These are phyloP conservation scores for Gobius niger DNA, from an alignment of 2,113 vertebrate genomes.

Conservation along the genomic window DNA sequence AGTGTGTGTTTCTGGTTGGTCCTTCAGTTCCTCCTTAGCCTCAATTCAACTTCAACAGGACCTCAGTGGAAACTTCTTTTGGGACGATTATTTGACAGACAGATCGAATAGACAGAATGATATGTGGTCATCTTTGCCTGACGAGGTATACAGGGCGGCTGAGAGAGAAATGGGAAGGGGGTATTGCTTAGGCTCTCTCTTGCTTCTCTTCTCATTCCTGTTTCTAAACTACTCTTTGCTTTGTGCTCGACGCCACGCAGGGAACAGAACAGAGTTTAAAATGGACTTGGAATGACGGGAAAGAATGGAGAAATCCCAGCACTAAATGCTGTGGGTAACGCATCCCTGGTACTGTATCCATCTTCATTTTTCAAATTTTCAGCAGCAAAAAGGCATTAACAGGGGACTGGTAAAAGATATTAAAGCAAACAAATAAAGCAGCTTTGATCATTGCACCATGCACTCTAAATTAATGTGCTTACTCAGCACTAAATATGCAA, in stretches of 20 bases:
- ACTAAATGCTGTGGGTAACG: conserved; percentile 38
- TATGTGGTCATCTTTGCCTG: conserved; percentile 71
- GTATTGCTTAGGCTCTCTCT: conserved; percentile 76
- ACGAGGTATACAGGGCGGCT: conserved; percentile 68
- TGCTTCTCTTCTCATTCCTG: conserved; percentile 43
- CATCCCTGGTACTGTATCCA: conserved; percentile 51
- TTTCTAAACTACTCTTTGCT: conserved; percentile 22
- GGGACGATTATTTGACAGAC: conserved; percentile 47
- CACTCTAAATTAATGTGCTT: conserved; percentile 61
- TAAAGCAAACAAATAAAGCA: conserved; percentile 68
- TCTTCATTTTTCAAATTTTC: conserved; percentile 43
- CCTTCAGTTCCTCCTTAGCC: conserved; percentile 32
- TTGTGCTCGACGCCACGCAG: conserved; percentile 40
- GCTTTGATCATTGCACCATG: conserved; percentile 68
- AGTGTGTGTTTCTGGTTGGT: conserved; percentile 20
- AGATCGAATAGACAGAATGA: conserved; percentile 64
- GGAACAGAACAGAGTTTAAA: conserved; percentile 44
- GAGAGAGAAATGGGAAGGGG: conserved; percentile 47
- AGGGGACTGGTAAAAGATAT: conserved; percentile 58
- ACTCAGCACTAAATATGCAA: conserved; percentile 72
- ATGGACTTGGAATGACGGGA: conserved; percentile 40
- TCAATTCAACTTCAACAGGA: conserved; percentile 18
- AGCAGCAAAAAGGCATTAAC: conserved; percentile 73
- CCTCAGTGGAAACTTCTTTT: conserved; percentile 26
- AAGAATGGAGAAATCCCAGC: conserved; percentile 46